phyloP scores from a whole-genome alignment of 2,113 vertebrate species.

The Eudyptes chrysolophus region DNA sequence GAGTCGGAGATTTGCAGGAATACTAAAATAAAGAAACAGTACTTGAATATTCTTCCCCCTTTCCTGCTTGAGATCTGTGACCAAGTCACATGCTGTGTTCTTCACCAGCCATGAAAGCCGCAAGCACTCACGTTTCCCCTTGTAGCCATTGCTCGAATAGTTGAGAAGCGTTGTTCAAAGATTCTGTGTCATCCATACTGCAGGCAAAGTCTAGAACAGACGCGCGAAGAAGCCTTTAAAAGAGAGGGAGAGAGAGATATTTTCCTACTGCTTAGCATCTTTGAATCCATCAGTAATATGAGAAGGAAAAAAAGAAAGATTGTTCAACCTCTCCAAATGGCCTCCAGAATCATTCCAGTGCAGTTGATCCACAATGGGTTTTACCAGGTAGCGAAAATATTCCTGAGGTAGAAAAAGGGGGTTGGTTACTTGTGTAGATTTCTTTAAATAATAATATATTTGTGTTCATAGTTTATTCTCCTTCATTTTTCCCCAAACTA shows the following conservation, averaged over 20 bases:
- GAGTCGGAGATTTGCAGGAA: slow-evolving; percentile 87
- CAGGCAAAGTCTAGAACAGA: slow-evolving; percentile 85
- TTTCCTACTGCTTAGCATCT: background rate
- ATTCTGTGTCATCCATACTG: slow-evolving; percentile 75
- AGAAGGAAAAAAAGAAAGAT: background rate
- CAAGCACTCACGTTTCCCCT: slow-evolving; percentile 58
- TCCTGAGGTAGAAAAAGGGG: slow-evolving; percentile 64
- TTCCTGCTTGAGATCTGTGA: background rate
- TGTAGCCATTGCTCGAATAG: slow-evolving; percentile 82
- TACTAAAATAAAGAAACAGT: slow-evolving; percentile 59
- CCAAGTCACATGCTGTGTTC: background rate
- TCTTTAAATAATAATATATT: background rate
- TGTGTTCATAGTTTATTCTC: background rate
- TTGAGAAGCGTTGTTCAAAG: slow-evolving; percentile 72
- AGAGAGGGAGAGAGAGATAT: background rate
- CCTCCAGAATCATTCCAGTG: slow-evolving; percentile 77
- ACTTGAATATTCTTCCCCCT: background rate
- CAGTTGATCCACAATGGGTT: slow-evolving; percentile 64
- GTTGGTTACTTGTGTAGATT: background rate
- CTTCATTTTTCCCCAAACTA: background rate
- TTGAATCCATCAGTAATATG: background rate
- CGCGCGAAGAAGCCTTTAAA: slow-evolving; percentile 85
- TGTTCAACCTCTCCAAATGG: slow-evolving; percentile 57
- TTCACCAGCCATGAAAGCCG: background rate
- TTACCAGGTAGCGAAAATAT: slow-evolving; percentile 80